Percentiles rank a stretch among this genome's conserved stretches.
Conservation (phyloP, 2,888 invertebrate genomes). For the Cataglyphis altisquamis region DNA sequence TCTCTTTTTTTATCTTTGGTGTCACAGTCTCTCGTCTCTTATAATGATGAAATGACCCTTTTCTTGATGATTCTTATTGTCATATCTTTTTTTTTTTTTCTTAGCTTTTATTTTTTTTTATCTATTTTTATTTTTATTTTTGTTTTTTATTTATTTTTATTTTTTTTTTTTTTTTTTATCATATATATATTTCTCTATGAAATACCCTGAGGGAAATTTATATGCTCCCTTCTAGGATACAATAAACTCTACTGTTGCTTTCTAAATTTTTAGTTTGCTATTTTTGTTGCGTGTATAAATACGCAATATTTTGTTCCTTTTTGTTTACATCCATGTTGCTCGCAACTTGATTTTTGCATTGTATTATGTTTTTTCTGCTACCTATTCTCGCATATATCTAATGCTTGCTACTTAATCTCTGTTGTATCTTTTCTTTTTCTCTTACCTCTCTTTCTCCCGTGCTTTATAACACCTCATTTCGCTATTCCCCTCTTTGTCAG, state of each 20-base stretch:
- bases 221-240: neutral
- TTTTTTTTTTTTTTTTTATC: neutral
- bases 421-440: neutral
- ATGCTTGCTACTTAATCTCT: slow-evolving; percentile 11
- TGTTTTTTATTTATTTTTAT: too few species aligned
- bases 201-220: neutral
- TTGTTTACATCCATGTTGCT: neutral
- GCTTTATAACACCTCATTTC: slow-evolving; percentile 36
- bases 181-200: neutral
- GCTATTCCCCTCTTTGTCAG: slow-evolving; percentile 54
- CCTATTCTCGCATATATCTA: slow-evolving; percentile 6
- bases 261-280: neutral
- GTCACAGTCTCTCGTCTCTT: slow-evolving; percentile 29
- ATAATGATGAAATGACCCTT: slow-evolving; percentile 43
- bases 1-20: slow-evolving; percentile 11
- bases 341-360: neutral
- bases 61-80: slow-evolving; percentile 8
- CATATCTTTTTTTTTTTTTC: neutral
- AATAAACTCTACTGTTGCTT: neutral
- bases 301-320: neutral
- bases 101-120: neutral
- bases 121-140: too few species aligned
- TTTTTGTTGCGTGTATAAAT: neutral
- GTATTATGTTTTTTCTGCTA: neutral
- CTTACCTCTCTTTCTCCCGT: slow-evolving; percentile 1